Evolutionary conservation across 2,797 vertebrate species (phyloP).

Genomic region (Etheostoma perlongum): DNA sequence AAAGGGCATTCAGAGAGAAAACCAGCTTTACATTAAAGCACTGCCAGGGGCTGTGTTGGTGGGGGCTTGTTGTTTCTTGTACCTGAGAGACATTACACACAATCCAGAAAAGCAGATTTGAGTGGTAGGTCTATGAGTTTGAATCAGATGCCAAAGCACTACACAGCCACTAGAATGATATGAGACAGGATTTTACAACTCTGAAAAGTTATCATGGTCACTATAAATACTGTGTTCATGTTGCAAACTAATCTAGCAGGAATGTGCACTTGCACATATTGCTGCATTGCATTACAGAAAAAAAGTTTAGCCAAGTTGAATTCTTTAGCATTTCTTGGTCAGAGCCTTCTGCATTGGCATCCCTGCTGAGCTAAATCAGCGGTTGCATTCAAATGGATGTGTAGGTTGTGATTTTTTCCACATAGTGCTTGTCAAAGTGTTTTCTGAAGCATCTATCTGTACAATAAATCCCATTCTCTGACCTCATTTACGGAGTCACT

Average conservation of each 20-base stretch:
- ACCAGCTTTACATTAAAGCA: not conserved
- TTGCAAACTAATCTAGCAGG: constrained; percentile 6
- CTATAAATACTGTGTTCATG: not conserved
- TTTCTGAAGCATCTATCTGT: not conserved
- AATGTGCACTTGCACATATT: not conserved
- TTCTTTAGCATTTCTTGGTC: not conserved
- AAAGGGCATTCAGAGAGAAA: not conserved
- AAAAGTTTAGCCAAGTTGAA: not conserved
- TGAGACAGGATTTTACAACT: not conserved
- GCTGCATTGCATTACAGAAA: not conserved
- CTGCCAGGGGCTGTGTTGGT: not conserved
- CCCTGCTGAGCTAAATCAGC: not conserved
- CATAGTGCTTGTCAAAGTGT: too few relatives aligned
- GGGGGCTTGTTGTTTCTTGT: not conserved
- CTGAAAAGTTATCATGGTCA: not conserved
- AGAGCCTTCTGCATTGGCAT: not conserved
- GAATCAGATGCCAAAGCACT: not conserved
- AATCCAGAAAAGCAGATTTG: not conserved
- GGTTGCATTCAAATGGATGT: not conserved
- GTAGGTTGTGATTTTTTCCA: too few relatives aligned
- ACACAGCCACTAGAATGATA: not conserved
- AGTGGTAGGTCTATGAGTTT: not conserved
- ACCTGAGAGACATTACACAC: not conserved
- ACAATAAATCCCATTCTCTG: not conserved
- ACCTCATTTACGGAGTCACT: not conserved